Conservation (phyloP, 1,140 invertebrate genomes). For the Drosophila kepulauana region DNA sequence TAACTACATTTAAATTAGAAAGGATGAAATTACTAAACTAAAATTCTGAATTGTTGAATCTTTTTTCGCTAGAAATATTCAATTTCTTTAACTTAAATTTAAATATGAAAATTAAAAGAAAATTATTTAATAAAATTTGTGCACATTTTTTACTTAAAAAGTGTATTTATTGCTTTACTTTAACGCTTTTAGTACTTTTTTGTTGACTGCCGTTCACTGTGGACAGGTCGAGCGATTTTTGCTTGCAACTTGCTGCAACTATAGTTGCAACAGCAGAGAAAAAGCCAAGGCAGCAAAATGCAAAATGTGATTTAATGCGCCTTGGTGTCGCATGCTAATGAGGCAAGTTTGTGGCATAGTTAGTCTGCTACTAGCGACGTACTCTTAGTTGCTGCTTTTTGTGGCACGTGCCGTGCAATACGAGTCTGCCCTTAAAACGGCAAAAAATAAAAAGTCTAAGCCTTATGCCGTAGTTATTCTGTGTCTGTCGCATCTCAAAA, state of each 20-base stretch:
- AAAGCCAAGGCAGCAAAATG: constrained; percentile 25
- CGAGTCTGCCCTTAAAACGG: constrained; percentile 27
- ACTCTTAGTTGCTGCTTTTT: constrained; percentile 34
- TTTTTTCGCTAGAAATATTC: too few species aligned
- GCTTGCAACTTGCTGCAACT: constrained; percentile 33
- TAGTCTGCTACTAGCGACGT: background rate
- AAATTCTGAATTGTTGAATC: too few species aligned
- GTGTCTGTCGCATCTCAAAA: constrained; percentile 26
- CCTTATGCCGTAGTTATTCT: constrained; percentile 5
- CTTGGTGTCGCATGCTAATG: constrained; percentile 56
- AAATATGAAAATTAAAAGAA: too few species aligned
- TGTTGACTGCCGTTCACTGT: constrained; percentile 1
- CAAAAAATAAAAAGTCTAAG: constrained; percentile 10
- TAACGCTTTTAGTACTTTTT: too few species aligned
- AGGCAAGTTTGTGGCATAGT: constrained; percentile 41
- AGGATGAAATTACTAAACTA: too few species aligned
- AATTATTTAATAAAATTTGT: too few species aligned
- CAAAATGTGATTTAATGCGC: constrained; percentile 59
- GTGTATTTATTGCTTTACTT: too few species aligned
- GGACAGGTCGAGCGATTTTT: constrained; percentile 7
- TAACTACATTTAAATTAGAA: too few species aligned
- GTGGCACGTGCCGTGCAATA: constrained; percentile 47
- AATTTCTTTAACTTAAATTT: too few species aligned
- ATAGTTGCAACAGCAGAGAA: background rate
- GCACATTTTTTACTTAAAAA: too few species aligned